phyloP scores from a whole-genome alignment of 1,140 invertebrate species.

The Megathymus violae region DNA sequence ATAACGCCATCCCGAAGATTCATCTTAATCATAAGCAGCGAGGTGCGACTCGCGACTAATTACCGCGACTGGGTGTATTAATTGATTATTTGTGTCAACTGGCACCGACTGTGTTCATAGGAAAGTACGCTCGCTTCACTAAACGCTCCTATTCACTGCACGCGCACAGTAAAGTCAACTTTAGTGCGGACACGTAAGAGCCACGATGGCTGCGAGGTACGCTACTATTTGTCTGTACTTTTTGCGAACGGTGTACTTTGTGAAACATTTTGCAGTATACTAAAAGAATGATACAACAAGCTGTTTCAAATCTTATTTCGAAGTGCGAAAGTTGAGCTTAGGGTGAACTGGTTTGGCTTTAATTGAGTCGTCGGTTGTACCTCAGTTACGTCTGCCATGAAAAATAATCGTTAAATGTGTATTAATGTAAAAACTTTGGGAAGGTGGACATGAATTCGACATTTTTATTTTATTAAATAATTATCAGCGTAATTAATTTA shows the following conservation, averaged over 20 bases:
- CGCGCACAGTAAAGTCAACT: neutral
- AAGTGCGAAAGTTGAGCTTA: neutral
- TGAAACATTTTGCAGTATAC: constrained; percentile 28
- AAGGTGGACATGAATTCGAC: constrained; percentile 8
- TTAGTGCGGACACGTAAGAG: neutral
- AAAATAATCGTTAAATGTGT: constrained; percentile 37
- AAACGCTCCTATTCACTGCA: neutral
- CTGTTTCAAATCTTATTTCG: constrained; percentile 1
- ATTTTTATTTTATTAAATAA: constrained; percentile 11
- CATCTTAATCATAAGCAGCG: constrained; percentile 64
- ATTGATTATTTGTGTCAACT: constrained; percentile 69
- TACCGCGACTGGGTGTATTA: constrained; percentile 60
- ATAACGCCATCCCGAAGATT: constrained; percentile 46
- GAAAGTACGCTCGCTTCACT: constrained; percentile 31
- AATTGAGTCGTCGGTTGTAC: constrained; percentile 31
- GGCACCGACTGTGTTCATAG: constrained; percentile 36
- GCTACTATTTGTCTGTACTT: constrained; percentile 13
- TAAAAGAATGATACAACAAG: neutral
- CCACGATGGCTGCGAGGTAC: neutral
- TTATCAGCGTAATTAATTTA: no score
- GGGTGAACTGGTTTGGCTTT: neutral
- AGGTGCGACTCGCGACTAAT: constrained; percentile 66
- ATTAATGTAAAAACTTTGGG: constrained; percentile 38
- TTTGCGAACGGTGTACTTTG: constrained; percentile 24
- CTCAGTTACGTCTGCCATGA: constrained; percentile 29